Conservation (phyloP, 2,888 invertebrate species). For the Platerodrilus igneus region DNA sequence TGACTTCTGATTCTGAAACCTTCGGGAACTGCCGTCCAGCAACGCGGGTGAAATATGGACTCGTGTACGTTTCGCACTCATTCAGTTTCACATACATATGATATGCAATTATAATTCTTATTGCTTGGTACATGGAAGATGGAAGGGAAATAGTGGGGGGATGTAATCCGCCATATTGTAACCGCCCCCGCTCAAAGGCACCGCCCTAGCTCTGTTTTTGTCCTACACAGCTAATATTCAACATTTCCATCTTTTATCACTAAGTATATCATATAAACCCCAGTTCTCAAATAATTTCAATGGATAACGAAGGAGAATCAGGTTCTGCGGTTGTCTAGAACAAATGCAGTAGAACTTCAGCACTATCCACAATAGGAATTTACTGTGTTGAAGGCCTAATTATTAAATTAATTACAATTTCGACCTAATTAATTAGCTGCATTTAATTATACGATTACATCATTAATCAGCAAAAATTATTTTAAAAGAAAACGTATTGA, state of each 20-base stretch:
- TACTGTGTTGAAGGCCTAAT: too few species aligned
- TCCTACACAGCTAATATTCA: constrained; percentile 27
- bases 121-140: constrained; percentile 44
- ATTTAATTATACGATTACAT: too few species aligned
- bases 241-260: constrained; percentile 34
- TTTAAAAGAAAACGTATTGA: too few species aligned
- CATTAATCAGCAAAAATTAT: too few species aligned
- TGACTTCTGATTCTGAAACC: constrained; percentile 10
- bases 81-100: constrained; percentile 44
- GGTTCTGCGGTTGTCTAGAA: too few species aligned
- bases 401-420: too few species aligned
- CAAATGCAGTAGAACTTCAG: too few species aligned
- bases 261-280: constrained; percentile 45
- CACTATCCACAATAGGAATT: too few species aligned
- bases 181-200: constrained; percentile 46
- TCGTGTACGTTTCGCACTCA: constrained; percentile 30
- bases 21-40: constrained; percentile 17
- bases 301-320: constrained; percentile 47
- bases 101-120: constrained; percentile 49
- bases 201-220: constrained; percentile 40
- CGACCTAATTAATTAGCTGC: too few species aligned
- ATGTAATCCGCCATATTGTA: constrained; percentile 49
- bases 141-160: constrained; percentile 42
- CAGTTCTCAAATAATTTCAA: constrained; percentile 48
- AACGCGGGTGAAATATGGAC: constrained; percentile 39